Percentiles rank a stretch among this genome's conserved stretches.
Conservation (phyloP, 2,797 vertebrate genomes). For the Anniella stebbinsi region DNA sequence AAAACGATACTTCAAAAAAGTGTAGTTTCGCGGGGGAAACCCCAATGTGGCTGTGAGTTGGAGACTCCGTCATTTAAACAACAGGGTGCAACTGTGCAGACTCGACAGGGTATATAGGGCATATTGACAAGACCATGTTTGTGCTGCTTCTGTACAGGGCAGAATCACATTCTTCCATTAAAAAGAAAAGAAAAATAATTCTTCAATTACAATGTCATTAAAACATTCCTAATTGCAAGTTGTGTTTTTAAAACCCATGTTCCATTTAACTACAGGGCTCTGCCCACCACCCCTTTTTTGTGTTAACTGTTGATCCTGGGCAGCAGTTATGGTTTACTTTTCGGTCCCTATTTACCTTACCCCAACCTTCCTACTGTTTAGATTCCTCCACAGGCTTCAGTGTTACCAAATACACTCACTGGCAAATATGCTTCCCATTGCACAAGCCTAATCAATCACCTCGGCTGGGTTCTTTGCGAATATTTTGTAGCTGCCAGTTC, state of each 20-base stretch:
- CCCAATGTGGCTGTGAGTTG: no score
- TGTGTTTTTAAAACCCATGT: neutral
- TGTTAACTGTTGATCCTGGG: neutral
- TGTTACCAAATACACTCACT: neutral
- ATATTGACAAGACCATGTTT: no score
- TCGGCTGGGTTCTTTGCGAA: neutral
- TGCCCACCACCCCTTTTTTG: neutral
- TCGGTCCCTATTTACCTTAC: slow-evolving; percentile 15
- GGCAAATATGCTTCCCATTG: slow-evolving; percentile 17
- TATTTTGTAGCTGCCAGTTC: neutral
- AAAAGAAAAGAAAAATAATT: neutral
- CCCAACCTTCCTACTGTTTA: neutral
- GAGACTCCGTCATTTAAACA: no score
- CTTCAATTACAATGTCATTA: slow-evolving; percentile 47
- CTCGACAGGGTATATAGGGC: no score
- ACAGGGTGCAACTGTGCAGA: no score
- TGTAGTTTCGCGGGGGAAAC: no score
- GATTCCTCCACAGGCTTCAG: neutral
- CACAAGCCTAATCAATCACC: neutral
- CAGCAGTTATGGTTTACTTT: slow-evolving; percentile 11
- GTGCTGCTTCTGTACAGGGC: neutral
- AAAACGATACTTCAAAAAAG: no score
- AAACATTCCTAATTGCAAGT: slow-evolving; percentile 51
- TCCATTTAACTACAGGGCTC: neutral
- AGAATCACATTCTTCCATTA: neutral